phyloP scores from a whole-genome alignment of 2,888 invertebrate genomes.

The Polylopha cassiicola region DNA sequence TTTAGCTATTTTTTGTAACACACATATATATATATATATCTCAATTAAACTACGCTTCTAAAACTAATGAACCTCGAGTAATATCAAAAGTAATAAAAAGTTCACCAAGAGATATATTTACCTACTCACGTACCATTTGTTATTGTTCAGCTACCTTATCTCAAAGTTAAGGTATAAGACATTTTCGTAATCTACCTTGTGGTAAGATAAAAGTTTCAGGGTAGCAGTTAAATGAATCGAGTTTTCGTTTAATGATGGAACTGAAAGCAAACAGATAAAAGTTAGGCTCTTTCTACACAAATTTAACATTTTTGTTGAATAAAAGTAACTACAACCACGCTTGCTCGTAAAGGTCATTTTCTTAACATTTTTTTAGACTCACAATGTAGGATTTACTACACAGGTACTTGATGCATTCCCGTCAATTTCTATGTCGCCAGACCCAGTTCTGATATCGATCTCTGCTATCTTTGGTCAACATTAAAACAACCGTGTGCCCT shows the following conservation, averaged over 20 bases:
- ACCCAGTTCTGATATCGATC: slow-evolving; percentile 50
- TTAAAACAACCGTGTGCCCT: slow-evolving; percentile 45
- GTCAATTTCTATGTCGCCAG: slow-evolving; percentile 35
- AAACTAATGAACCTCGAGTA: too few species aligned
- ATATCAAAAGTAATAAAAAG: slow-evolving; percentile 3
- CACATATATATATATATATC: too few species aligned
- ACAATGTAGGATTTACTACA: too few species aligned
- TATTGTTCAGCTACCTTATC: slow-evolving; percentile 14
- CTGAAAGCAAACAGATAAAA: slow-evolving; percentile 38
- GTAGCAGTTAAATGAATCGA: slow-evolving; percentile 40
- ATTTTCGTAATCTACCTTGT: slow-evolving; percentile 22
- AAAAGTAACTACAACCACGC: not conserved
- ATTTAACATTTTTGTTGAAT: slow-evolving; percentile 22
- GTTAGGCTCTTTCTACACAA: slow-evolving; percentile 10
- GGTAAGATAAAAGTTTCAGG: slow-evolving; percentile 37
- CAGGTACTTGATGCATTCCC: slow-evolving; percentile 32
- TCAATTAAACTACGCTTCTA: too few species aligned
- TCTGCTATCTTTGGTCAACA: slow-evolving; percentile 50
- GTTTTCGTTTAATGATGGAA: slow-evolving; percentile 34
- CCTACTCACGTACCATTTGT: not conserved
- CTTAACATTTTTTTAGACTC: too few species aligned
- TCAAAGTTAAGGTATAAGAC: slow-evolving; percentile 17
- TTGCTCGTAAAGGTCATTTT: too few species aligned
- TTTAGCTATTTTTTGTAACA: too few species aligned
- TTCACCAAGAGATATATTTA: not conserved